Conservation (phyloP, 1,140 invertebrate species). For the Melipona quadrifasciata region DNA sequence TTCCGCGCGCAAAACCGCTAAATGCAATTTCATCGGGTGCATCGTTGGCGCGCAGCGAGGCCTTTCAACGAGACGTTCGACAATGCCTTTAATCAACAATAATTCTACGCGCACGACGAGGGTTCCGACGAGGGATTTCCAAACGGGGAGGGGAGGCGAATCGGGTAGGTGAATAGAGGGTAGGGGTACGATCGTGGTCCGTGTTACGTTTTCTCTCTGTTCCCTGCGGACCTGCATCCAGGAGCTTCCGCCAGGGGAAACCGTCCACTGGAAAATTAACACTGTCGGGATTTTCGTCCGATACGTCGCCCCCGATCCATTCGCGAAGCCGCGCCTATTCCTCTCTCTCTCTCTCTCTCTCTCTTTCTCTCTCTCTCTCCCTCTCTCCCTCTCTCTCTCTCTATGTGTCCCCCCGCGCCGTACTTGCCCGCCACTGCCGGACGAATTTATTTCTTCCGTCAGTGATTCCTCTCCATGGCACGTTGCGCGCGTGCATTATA, state of each 20-base stretch:
- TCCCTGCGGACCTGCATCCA: slow-evolving; percentile 34
- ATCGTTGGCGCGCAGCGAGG: slow-evolving; percentile 45
- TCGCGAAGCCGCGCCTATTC: background rate
- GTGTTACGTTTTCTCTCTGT: slow-evolving; percentile 57
- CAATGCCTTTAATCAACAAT: slow-evolving; percentile 79
- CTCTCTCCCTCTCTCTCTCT: background rate
- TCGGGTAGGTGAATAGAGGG: background rate
- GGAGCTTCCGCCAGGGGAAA: slow-evolving; percentile 63
- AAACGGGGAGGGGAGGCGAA: background rate
- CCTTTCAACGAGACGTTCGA: slow-evolving; percentile 64
- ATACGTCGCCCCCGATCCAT: slow-evolving; percentile 58
- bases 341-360: background rate
- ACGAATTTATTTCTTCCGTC: slow-evolving; percentile 62
- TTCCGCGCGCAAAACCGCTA: slow-evolving; percentile 58
- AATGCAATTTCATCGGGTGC: slow-evolving; percentile 74
- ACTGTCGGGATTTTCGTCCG: slow-evolving; percentile 74
- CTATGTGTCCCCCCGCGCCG: background rate
- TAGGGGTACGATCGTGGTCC: slow-evolving; percentile 24
- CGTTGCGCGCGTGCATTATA: slow-evolving; percentile 36
- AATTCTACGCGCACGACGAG: slow-evolving; percentile 65
- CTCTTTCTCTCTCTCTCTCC: background rate
- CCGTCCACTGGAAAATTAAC: slow-evolving; percentile 77
- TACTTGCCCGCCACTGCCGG: slow-evolving; percentile 23
- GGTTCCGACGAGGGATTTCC: slow-evolving; percentile 33
- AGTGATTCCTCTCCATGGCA: slow-evolving; percentile 41